Conservation (phyloP, 2,797 vertebrate species). For the Danio aesculapii region DNA sequence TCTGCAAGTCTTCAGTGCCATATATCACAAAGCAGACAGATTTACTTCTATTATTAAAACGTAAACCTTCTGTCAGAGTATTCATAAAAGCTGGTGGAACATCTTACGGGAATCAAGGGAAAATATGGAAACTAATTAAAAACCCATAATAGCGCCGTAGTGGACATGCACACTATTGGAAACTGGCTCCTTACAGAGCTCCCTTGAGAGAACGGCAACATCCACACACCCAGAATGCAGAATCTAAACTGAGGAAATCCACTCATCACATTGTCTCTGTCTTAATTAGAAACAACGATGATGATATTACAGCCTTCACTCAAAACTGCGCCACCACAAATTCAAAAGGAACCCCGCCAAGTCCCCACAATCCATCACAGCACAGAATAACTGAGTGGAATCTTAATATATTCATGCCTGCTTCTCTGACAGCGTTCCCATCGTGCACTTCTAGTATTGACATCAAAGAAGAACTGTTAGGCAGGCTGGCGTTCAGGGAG, state of each 20-base stretch:
- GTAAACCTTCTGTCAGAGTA: not conserved
- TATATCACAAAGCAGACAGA: not conserved
- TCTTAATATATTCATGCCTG: conserved; percentile 71
- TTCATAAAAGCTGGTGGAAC: not conserved
- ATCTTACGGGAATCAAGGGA: not conserved
- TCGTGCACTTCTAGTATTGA: conserved; percentile 63
- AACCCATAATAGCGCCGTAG: conserved; percentile 24
- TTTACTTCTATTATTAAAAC: not conserved
- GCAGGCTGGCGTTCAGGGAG: conserved; percentile 37
- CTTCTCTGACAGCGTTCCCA: conserved; percentile 67
- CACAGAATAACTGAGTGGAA: conserved; percentile 74
- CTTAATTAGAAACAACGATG: conserved; percentile 69
- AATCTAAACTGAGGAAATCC: conserved; percentile 25
- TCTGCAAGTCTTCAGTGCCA: not conserved
- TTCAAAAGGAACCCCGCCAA: conserved; percentile 65
- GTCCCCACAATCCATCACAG: conserved; percentile 61
- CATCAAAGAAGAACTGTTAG: conserved; percentile 72
- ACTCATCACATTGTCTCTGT: conserved; percentile 31
- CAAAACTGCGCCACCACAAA: conserved; percentile 61
- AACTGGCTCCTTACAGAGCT: conserved; percentile 1
- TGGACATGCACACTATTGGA: not conserved
- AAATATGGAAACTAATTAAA: conserved; percentile 20
- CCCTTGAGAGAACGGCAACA: conserved; percentile 4
- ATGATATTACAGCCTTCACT: conserved; percentile 41
- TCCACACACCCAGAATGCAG: not conserved